Evolutionary conservation across 2,113 vertebrate genomes (phyloP), one percentile per base, ranked within the genome.

Genomic region (Forbesichthys agassizii): DNA sequence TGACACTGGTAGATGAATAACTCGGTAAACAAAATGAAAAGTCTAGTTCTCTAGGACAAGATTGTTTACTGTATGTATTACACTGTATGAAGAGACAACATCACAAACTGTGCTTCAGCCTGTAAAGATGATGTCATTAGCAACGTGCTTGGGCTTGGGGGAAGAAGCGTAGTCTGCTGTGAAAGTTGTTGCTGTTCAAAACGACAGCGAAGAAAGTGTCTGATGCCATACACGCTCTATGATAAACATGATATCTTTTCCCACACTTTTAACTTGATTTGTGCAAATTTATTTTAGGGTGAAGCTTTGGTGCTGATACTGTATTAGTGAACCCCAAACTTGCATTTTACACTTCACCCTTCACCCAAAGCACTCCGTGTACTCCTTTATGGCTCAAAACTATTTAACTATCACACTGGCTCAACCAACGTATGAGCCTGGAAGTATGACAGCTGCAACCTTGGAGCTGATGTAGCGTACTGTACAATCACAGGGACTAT

Each of bases 401-500:
- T 64, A 42, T 42, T 42, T 73, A 36, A 65, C 54, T 53, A 42
- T 61, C 58, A 80, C 75, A 59, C 57, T 55, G 66, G 79, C 74
- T 71, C 75, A 77, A 73, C 64, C 56, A 27, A 5, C 36, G 5
- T 42, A 42, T 36, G 16, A 82, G 66, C 81, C 74, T 54, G 59
- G 75, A 55, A 84, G 83, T 69, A 62, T 12, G 47, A 67, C 49
- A 62, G 16, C 74, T 71, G 74, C 71, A 75, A 76, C 67, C 62
- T 64, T 52, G 74, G 70, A 80, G 81, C 77, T 83, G 11, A 77
- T 80, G 81, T 63, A 81, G 87, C 84, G 84, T 88, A 83, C 86
- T 75, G 83, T 86, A 89, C 89, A 90, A 90, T 89, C 89, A 88
- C 70, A 81, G 81, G 83, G 82, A 80, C 84, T 78, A 14, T 33